Conservation (phyloP, 2,888 invertebrate genomes). For the Craniophora ligustri region DNA sequence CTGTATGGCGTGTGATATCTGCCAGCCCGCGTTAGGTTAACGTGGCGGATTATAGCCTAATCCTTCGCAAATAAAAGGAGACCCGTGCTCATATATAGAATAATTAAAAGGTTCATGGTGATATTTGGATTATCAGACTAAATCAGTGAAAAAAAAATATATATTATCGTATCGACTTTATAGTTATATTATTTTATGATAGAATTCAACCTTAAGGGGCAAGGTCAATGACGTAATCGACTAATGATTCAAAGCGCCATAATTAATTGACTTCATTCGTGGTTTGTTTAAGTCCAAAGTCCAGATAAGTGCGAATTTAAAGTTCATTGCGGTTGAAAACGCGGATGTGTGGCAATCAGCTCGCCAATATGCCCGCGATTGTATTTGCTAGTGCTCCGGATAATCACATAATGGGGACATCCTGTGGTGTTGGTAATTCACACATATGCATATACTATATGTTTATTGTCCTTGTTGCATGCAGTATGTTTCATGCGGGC, state of each 20-base stretch:
- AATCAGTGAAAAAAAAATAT: too few species aligned
- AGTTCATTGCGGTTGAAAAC: constrained; percentile 34
- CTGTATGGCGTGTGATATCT: too few species aligned
- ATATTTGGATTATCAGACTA: too few species aligned
- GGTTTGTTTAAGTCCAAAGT: constrained; percentile 27
- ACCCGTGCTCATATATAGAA: too few species aligned
- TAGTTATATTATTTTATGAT: too few species aligned
- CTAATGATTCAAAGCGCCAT: neutral
- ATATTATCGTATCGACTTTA: too few species aligned
- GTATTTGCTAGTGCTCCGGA: constrained; percentile 21
- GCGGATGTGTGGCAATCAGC: constrained; percentile 30
- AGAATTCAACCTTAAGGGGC: constrained; percentile 30
- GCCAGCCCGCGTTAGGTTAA: too few species aligned
- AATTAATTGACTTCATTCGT: neutral
- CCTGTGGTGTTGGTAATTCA: constrained; percentile 19
- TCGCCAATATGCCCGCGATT: constrained; percentile 18
- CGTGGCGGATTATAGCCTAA: too few species aligned
- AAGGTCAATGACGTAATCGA: constrained; percentile 35
- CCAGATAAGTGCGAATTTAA: constrained; percentile 19
- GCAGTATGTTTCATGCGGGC: too few species aligned
- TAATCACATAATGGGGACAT: constrained; percentile 29
- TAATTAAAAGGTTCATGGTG: too few species aligned
- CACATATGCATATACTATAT: neutral
- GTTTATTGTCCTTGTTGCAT: too few species aligned
- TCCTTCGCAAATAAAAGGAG: too few species aligned